Evolutionary conservation across 2,888 invertebrate genomes (phyloP), one percentile per base, ranked within the genome.

Genomic region (Erebia palarica): DNA sequence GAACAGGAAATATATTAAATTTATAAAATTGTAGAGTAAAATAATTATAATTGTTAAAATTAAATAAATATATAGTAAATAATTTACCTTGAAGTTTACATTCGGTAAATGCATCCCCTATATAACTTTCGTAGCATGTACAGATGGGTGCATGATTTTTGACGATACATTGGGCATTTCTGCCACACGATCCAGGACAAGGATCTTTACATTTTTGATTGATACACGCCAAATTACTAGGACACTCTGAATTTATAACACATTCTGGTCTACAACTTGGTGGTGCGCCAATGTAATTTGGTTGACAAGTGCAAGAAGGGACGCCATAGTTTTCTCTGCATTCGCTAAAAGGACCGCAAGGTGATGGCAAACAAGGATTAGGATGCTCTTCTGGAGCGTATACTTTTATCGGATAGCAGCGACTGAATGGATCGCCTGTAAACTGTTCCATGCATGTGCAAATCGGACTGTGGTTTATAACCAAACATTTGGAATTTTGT

Each of bases 171-270:
- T 94, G 91, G 70, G 96, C 94, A 79, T 94, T 93, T 72, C 95
- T 80, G 61, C 96, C 96, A 80, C 96, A 97, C 8, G 96, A 96
- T 13, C 97, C 97, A 10, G 96, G 96, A 79, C 97, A 97, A n/a
- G 97, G 97, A 85, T 97, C 96, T 76, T 88, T 92, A 84, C 97
- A 97, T 84, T 94, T 96, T 81, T 96, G 95, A 77, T 95, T 95
- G 61, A 97, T 95, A 81, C 97, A 97, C 57, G 97, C 96, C 78
- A 94, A 91, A 81, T 96, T 95, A 80, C 95, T 95, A 9, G 95
- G 87, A 84, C 97, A 97, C 79, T 97, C 97, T 0, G 96, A 93
- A 82, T 96, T 96, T 44, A 96, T 94, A 13, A 94, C 92, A 82
- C 96, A 96, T 82, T 96, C 96, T 7, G 96, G 96, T 49, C 95